These are phyloP conservation scores for Clarias laeviceps DNA, from an alignment of 2,797 vertebrate species.

Conservation along the genomic window DNA sequence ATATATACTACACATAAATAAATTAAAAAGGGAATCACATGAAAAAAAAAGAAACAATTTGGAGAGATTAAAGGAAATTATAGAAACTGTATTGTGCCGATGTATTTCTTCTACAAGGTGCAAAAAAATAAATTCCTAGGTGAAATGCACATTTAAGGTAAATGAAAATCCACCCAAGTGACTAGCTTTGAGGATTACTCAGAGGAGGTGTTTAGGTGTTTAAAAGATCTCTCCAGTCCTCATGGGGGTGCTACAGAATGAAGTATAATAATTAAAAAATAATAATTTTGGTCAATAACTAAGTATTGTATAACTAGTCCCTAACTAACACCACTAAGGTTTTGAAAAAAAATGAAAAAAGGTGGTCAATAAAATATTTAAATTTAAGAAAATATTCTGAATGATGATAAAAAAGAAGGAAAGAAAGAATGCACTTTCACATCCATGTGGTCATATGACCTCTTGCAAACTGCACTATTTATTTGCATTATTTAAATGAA, in stretches of 20 bases:
- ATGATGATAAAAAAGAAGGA: neutral
- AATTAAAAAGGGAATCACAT: neutral
- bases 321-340: no score
- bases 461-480: neutral
- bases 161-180: neutral
- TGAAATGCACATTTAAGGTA: neutral
- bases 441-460: neutral
- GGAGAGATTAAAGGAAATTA: neutral
- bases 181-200: neutral
- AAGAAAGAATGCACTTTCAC: neutral
- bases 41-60: neutral
- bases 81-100: neutral
- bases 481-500: conserved; percentile 4
- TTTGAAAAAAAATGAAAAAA: no score
- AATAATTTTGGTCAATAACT: no score
- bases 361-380: no score
- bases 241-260: neutral
- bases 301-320: no score
- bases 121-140: neutral
- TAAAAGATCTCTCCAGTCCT: neutral
- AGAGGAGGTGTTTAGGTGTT: neutral
- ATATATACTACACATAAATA: neutral
- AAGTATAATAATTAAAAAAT: no score
- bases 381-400: neutral
- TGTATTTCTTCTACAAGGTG: neutral